Evolutionary conservation across 1,140 invertebrate species (phyloP).

Genomic region (Lepidurus couesii): DNA sequence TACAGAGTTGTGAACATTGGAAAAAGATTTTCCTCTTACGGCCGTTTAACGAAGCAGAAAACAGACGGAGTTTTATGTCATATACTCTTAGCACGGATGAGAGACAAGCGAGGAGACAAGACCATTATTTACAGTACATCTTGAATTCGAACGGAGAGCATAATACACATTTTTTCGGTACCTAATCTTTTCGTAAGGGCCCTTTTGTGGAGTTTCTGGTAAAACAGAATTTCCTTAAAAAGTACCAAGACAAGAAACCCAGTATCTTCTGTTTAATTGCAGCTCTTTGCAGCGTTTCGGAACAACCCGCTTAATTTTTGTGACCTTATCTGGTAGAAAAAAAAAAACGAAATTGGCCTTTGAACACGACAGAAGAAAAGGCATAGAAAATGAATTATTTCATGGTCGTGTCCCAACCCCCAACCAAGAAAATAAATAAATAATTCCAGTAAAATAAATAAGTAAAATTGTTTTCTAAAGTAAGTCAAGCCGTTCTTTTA

Average conservation of each 20-base stretch:
- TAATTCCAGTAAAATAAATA: too few relatives aligned
- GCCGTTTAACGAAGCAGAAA: not conserved
- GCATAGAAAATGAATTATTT: slow-evolving; percentile 1
- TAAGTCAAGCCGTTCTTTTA: too few relatives aligned
- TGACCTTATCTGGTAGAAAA: not conserved
- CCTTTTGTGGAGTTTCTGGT: not conserved
- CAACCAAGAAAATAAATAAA: not conserved
- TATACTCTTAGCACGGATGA: not conserved
- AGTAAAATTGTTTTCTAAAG: too few relatives aligned
- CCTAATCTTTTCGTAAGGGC: too few relatives aligned
- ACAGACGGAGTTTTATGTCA: not conserved
- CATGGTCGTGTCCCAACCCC: not conserved
- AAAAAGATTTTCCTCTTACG: not conserved
- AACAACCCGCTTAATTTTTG: too few relatives aligned
- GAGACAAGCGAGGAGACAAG: not conserved
- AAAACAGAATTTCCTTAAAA: not conserved
- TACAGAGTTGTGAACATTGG: not conserved
- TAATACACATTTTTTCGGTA: too few relatives aligned
- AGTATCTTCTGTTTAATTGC: not conserved
- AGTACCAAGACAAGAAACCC: not conserved
- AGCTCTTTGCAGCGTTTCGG: not conserved
- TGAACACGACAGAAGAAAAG: not conserved
- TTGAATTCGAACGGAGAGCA: not conserved
- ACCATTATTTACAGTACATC: not conserved
- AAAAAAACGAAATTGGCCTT: not conserved